Conservation (phyloP, 2,888 invertebrate genomes). For the Apamea monoglypha region DNA sequence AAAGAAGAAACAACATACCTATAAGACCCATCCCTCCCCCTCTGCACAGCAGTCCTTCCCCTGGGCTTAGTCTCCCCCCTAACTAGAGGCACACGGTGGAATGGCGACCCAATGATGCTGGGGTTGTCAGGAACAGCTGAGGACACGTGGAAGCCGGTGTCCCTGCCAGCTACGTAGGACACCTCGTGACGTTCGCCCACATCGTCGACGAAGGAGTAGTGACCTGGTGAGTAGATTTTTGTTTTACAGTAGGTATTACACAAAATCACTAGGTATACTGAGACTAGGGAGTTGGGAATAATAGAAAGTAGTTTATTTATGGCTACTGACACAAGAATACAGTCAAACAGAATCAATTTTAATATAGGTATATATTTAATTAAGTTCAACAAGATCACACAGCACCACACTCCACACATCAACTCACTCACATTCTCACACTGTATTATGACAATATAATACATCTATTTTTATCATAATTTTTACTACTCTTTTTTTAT, state of each 20-base stretch:
- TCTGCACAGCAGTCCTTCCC: conserved; percentile 93
- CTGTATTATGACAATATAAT: too few species aligned
- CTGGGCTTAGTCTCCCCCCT: conserved; percentile 92
- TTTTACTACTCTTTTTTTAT: too few species aligned
- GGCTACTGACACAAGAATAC: too few species aligned
- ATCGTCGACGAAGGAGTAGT: conserved; percentile 94
- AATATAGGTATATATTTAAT: too few species aligned
- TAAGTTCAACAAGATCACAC: too few species aligned
- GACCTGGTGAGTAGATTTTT: conserved; percentile 81
- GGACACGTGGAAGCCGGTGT: conserved; percentile 94
- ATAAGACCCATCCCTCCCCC: conserved; percentile 93
- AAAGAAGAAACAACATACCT: conserved; percentile 79
- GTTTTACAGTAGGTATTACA: conserved; percentile 14
- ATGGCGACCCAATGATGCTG: conserved; percentile 91
- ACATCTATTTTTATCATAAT: too few species aligned
- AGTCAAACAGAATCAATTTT: too few species aligned
- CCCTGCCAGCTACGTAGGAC: conserved; percentile 93
- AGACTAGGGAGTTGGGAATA: not conserved
- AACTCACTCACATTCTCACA: too few species aligned
- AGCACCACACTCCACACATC: too few species aligned
- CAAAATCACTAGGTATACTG: not conserved
- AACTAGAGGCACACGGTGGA: conserved; percentile 91
- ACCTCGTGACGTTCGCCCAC: conserved; percentile 94
- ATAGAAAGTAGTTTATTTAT: not conserved
- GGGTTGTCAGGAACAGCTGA: conserved; percentile 93